Percentiles rank a stretch among this genome's conserved stretches.
Evolutionary conservation across 2,113 vertebrate species (phyloP).

Genomic region (Hippocampus zosterae): DNA sequence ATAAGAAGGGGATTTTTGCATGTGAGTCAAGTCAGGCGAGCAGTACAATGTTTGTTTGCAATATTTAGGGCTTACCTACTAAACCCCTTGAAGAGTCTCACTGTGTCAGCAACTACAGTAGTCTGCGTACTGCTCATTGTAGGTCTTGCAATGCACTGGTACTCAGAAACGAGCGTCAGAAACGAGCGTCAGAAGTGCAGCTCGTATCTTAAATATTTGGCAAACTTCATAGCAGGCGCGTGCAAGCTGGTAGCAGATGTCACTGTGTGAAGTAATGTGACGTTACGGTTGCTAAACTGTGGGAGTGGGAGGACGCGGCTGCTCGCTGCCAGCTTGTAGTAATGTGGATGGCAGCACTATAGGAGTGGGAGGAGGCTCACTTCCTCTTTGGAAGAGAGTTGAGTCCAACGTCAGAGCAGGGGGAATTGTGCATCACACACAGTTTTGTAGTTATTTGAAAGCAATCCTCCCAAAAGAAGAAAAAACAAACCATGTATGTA

Average conservation of each 20-base stretch:
- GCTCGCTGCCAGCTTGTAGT: conserved; percentile 59
- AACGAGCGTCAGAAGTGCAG: conserved; percentile 17
- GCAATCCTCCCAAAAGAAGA: conserved; percentile 41
- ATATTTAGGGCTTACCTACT: neutral
- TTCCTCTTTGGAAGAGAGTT: conserved; percentile 65
- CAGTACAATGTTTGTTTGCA: too few relatives aligned
- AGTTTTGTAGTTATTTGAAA: conserved; percentile 45
- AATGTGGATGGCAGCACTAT: conserved; percentile 69
- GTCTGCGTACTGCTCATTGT: conserved; percentile 28
- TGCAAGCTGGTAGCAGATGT: conserved; percentile 36
- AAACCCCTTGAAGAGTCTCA: neutral
- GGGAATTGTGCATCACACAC: conserved; percentile 52
- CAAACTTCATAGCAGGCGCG: conserved; percentile 36
- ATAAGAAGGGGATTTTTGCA: neutral
- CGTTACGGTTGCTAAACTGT: conserved; percentile 47
- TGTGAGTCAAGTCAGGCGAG: neutral
- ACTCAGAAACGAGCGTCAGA: neutral
- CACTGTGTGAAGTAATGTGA: conserved; percentile 56
- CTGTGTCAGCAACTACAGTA: neutral
- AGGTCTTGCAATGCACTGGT: conserved; percentile 21
- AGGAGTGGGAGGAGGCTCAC: conserved; percentile 65
- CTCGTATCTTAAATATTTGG: conserved; percentile 35
- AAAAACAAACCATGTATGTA: conserved; percentile 42
- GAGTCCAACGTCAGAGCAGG: conserved; percentile 53
- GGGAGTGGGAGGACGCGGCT: conserved; percentile 66